Evolutionary conservation across 1,140 invertebrate species (phyloP).

Genomic region (Drosophila athabasca): DNA sequence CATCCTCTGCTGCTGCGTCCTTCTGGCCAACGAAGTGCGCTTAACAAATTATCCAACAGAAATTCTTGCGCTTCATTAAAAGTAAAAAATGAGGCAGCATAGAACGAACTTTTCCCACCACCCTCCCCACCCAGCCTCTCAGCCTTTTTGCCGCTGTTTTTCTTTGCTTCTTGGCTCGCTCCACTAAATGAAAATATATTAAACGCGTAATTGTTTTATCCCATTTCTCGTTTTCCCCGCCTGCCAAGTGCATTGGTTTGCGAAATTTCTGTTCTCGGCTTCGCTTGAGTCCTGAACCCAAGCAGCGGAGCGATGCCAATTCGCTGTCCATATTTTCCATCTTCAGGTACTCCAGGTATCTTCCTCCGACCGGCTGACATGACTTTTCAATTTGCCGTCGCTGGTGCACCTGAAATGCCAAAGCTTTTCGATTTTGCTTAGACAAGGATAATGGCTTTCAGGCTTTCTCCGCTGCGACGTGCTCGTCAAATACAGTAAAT

Average conservation of each 20-base stretch:
- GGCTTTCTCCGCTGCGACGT: conserved; percentile 21
- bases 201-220: conserved; percentile 78
- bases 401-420: conserved; percentile 28
- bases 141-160: not conserved
- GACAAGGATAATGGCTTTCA: conserved; percentile 33
- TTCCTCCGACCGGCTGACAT: conserved; percentile 40
- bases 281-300: conserved; percentile 42
- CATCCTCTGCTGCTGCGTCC: conserved; percentile 35
- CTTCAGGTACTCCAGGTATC: not conserved
- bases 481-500: conserved; percentile 18
- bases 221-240: conserved; percentile 26
- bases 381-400: conserved; percentile 71
- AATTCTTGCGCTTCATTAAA: conserved; percentile 83
- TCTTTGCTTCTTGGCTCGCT: conserved; percentile 20
- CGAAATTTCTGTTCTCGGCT: conserved; percentile 70
- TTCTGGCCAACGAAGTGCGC: conserved; percentile 51
- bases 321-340: conserved; percentile 35
- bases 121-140: not conserved
- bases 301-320: conserved; percentile 60
- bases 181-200: conserved; percentile 78
- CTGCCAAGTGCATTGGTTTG: conserved; percentile 73
- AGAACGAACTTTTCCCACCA: conserved; percentile 34
- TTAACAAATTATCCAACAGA: conserved; percentile 82
- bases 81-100: conserved; percentile 77
- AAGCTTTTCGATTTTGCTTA: conserved; percentile 38